Percentiles rank a stretch among this genome's conserved stretches.
Conservation (phyloP, 2,113 vertebrate genomes). For the Vireo altiloquus region DNA sequence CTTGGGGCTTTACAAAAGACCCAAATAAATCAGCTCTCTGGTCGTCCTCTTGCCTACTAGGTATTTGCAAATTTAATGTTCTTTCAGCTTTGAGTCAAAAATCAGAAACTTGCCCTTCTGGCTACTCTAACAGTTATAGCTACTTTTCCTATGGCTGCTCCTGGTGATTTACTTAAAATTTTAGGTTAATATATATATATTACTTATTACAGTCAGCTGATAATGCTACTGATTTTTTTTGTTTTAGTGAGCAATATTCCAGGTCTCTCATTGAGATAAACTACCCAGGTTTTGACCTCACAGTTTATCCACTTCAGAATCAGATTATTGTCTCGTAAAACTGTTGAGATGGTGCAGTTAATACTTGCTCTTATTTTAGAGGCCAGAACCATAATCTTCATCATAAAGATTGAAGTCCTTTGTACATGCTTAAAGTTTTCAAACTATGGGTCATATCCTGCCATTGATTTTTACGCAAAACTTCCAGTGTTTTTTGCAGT, state of each 20-base stretch:
- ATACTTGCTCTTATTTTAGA: constrained; percentile 60
- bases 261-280: constrained; percentile 52
- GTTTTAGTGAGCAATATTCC: constrained; percentile 52
- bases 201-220: constrained; percentile 19
- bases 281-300: neutral
- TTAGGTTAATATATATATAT: neutral
- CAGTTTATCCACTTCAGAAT: constrained; percentile 58
- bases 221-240: constrained; percentile 19
- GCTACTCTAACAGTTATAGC: neutral
- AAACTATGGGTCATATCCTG: constrained; percentile 61
- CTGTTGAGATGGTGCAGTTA: constrained; percentile 45
- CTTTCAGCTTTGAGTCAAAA: neutral
- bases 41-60: neutral
- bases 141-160: neutral
- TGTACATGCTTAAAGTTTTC: constrained; percentile 65
- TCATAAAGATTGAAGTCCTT: constrained; percentile 65
- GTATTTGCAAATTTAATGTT: neutral
- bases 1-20: neutral
- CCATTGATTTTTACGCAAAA: constrained; percentile 71
- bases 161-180: constrained; percentile 4
- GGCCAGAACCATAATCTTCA: constrained; percentile 31
- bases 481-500: constrained; percentile 50
- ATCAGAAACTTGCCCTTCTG: neutral
- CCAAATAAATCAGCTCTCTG: neutral
- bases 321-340: constrained; percentile 64